Evolutionary conservation across 2,113 vertebrate species (phyloP), one percentile per base, ranked within the genome.

Genomic region (Lophochroa leadbeateri): DNA sequence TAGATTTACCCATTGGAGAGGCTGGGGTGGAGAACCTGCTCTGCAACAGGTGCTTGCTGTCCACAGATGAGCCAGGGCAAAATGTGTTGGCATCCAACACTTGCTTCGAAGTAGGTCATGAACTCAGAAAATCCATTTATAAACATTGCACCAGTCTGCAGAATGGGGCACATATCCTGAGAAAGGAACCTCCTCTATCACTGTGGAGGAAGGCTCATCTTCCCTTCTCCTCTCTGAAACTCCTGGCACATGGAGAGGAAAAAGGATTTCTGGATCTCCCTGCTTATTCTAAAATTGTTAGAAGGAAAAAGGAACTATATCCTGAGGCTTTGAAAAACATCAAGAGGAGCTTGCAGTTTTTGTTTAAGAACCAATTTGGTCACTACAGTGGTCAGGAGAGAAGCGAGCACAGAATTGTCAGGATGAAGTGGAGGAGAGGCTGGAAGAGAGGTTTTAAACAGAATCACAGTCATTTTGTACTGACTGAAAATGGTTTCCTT

Each of bases 71-170:
- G 63, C 61, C 43, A 43, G 29, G 44, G 92, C 71, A 81, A 90
- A 71, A 91, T 6, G 9, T n/a, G 23, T 67, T 74, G 92, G 92
- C 92, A 80, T 83, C 72, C 29, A 70, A 60, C 33, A 60, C 50
- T 88, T 67, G 77, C 88, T 81, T 53, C 86, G 43, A 94, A 92
- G 92, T 60, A 94, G 83, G 60, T 72, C 50, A 76, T 4, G 49
- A 92, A 75, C 89, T 92, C 81, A 86, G 65, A 89, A 91, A 84
- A 94, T 68, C 77, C 65, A 92, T 79, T 87, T 84, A 84, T 78
- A 96, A 94, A 75, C 4, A 28, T 37, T 9, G 1, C 2, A 0
- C 44, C 52, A 90, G 44, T 68, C 85, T 91, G 57, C 28, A 90
- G 52, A 82, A 89, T 1, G 11, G 44, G 70, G 35, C 39, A 83